A percentile compares a stretch with the other conserved stretches of the same genome.
Evolutionary conservation across 2,888 invertebrate genomes (phyloP).

Genomic region (Mythimna vitellina): DNA sequence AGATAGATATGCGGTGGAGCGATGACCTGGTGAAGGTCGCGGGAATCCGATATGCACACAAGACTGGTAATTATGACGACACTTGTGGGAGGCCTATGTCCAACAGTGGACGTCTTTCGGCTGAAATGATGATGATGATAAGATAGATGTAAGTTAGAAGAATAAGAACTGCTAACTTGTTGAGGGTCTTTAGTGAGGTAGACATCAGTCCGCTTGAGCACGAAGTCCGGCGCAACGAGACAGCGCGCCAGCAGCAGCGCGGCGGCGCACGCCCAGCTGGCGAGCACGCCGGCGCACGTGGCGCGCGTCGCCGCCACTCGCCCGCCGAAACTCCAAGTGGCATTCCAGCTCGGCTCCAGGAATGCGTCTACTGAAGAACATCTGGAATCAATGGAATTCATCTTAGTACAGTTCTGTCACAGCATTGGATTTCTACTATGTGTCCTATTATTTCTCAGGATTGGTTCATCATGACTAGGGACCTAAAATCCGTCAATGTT

Average conservation of each 20-base stretch:
- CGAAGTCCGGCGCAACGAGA: conserved; percentile 84
- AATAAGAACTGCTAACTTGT: conserved; percentile 65
- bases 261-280: conserved; percentile 82
- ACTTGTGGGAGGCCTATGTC: no score
- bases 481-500: no score
- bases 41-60: no score
- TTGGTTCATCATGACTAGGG: no score
- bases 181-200: conserved; percentile 80
- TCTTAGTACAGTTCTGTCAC: not conserved
- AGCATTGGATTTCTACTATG: no score
- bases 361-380: conserved; percentile 81
- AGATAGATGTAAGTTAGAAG: not conserved
- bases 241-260: conserved; percentile 83
- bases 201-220: conserved; percentile 77
- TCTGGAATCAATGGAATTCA: conserved; percentile 62
- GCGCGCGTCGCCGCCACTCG: conserved; percentile 79
- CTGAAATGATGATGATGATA: no score
- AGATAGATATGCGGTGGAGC: no score
- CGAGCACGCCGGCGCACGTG: conserved; percentile 81
- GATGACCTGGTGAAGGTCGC: no score
- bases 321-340: conserved; percentile 76
- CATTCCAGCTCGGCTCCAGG: conserved; percentile 74
- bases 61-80: no score
- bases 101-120: no score
- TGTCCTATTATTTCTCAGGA: no score